These are phyloP conservation scores for Stenoptilia bipunctidactyla DNA, from an alignment of 2,888 invertebrate genomes.

Conservation along the genomic window DNA sequence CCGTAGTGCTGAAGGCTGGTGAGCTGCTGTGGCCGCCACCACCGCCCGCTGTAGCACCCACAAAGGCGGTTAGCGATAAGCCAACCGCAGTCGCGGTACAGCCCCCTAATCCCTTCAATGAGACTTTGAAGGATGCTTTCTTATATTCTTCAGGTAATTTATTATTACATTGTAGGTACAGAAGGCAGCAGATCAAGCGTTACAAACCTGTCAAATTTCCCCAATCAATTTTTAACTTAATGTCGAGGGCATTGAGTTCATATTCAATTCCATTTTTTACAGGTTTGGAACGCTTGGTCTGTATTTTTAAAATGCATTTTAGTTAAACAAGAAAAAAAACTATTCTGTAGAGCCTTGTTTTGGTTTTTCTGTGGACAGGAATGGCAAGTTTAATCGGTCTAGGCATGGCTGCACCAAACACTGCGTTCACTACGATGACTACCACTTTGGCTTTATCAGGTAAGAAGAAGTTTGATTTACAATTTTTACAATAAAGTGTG, in stretches of 20 bases:
- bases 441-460: constrained; percentile 87
- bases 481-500: too few species aligned
- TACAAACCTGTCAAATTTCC: too few species aligned
- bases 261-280: not conserved
- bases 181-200: too few species aligned
- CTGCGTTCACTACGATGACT: constrained; percentile 88
- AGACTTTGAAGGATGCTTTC: constrained; percentile 76
- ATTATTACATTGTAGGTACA: constrained; percentile 1
- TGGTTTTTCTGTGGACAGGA: constrained; percentile 47
- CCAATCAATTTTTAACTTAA: too few species aligned
- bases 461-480: too few species aligned
- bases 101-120: constrained; percentile 76
- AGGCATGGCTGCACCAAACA: constrained; percentile 83
- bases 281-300: too few species aligned
- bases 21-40: constrained; percentile 86
- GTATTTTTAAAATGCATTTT: constrained; percentile 5
- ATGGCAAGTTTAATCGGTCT: constrained; percentile 77
- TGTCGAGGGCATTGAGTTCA: too few species aligned
- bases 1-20: constrained; percentile 82
- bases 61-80: constrained; percentile 48
- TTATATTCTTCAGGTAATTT: constrained; percentile 75
- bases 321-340: too few species aligned
- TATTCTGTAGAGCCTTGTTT: too few species aligned
- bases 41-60: constrained; percentile 68
- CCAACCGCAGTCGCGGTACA: constrained; percentile 42